These are phyloP conservation scores for Cosmorhoe ocellata DNA, from an alignment of 2,888 invertebrate genomes.

Conservation along the genomic window DNA sequence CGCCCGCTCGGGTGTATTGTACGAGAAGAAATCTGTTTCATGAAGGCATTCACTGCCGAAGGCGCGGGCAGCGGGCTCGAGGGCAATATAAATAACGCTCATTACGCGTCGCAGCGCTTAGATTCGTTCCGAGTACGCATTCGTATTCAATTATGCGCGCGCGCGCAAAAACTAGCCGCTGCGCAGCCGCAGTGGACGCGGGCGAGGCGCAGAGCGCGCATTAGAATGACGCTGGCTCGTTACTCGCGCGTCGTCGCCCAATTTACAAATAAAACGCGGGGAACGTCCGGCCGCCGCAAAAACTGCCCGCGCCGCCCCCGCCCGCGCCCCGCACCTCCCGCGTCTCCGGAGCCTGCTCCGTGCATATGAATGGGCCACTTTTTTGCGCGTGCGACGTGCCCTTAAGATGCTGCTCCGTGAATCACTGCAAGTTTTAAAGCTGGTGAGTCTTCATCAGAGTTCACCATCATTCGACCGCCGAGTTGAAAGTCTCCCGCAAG, in stretches of 20 bases:
- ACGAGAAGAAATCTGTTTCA: slow-evolving; percentile 32
- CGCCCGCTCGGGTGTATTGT: slow-evolving; percentile 22
- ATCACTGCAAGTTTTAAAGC: slow-evolving; percentile 41
- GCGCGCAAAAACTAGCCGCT: slow-evolving; percentile 71
- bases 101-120: slow-evolving; percentile 59
- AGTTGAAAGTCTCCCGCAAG: too few relatives aligned
- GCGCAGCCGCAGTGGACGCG: slow-evolving; percentile 8
- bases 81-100: slow-evolving; percentile 47
- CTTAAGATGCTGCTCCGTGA: slow-evolving; percentile 57
- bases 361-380: slow-evolving; percentile 78
- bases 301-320: slow-evolving; percentile 56
- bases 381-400: slow-evolving; percentile 52
- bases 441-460: too few relatives aligned
- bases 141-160: slow-evolving; percentile 73
- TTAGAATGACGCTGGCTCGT: slow-evolving; percentile 68
- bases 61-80: slow-evolving; percentile 20
- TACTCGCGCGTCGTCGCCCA: slow-evolving; percentile 54
- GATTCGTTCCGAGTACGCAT: slow-evolving; percentile 67
- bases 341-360: slow-evolving; percentile 43
- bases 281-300: slow-evolving; percentile 76
- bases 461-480: too few relatives aligned
- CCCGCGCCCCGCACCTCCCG: slow-evolving; percentile 29
- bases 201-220: slow-evolving; percentile 39
- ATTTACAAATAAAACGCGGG: slow-evolving; percentile 79
- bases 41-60: slow-evolving; percentile 31